Base-by-base conservation (phyloP, 2,888 invertebrate species). In the Bombylius major region DNA sequence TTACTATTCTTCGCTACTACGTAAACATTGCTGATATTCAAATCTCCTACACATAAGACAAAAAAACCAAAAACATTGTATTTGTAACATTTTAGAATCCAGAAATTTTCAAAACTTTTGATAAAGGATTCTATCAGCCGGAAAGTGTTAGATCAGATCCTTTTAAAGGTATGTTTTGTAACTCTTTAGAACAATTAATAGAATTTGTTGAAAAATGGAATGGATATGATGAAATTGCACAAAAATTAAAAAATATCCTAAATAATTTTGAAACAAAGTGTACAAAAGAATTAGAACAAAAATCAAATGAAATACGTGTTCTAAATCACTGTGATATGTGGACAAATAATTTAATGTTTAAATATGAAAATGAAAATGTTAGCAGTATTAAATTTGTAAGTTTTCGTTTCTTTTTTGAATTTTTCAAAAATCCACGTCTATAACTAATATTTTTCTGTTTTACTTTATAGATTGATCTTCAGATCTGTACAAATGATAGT, bases 301-400 rank as follows among this genome's bases (percentile, higher is more conserved):
- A 36, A 2, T 5, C 33, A 13, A 42, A 5, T 32, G 47, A 39
- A n/a, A 42, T 54, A 55, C 68, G 70, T 56, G 72, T 74, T 14
- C 60, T 75, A 49, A 71, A 70, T 59, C 75, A 75, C 58, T 73
- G 73, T 9, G 75, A 75, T 62, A 62, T 72, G 8, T 74, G 73
- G 73, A 62, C 68, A 5, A 73, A 73, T 56, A 75, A 75, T 61
- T 69, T 74, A 63, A 65, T 75, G 65, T 73, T 75, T 56, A 65
- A 67, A 14, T 72, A 73, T 58, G 58, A 67, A 53, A 53, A 62
- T 5, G 57, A 11, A 3, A 45, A 46, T 45, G 33, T 33, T 44
- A 51, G 14, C 12, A 44, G 33, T 36, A 14, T 32, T 32, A 51
- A 6, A 51, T 58, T 52, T 50, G 56, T 9, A 47, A 47, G 9